phyloP scores from a whole-genome alignment of 2,888 invertebrate genomes.

The Plebejus argus region DNA sequence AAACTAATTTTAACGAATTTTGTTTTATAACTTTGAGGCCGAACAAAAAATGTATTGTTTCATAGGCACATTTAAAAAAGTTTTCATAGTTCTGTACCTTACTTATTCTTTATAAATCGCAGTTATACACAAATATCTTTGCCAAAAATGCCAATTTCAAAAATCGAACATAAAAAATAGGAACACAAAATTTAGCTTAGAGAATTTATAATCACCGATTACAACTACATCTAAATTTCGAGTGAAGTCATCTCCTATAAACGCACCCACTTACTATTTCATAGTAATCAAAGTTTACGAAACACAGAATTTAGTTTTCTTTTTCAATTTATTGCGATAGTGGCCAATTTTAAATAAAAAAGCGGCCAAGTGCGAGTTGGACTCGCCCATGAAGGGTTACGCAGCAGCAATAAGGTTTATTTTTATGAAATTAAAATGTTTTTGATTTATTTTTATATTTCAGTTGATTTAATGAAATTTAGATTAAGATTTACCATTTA shows the following conservation, averaged over 20 bases:
- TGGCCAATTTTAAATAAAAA: no score
- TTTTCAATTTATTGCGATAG: no score
- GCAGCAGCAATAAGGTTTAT: no score
- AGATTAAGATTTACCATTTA: no score
- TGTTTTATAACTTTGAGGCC: neutral
- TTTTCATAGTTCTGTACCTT: neutral
- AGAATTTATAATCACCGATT: slow-evolving; percentile 24
- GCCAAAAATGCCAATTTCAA: slow-evolving; percentile 24
- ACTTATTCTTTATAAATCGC: slow-evolving; percentile 14
- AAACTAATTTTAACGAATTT: neutral
- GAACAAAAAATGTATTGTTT: neutral
- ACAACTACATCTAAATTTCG: slow-evolving; percentile 17
- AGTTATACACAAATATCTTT: neutral
- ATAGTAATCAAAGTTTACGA: neutral
- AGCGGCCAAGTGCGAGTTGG: no score
- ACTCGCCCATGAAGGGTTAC: no score
- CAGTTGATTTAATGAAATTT: no score
- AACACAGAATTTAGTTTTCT: no score
- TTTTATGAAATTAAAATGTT: no score
- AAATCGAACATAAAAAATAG: slow-evolving; percentile 29
- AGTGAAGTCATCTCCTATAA: slow-evolving; percentile 11
- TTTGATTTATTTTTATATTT: no score
- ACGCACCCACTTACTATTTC: neutral
- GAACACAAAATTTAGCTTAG: slow-evolving; percentile 30
- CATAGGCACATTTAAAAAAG: neutral